These are phyloP conservation scores for Mesoclemmys tuberculata DNA, from an alignment of 2,113 vertebrate species.

Conservation along the genomic window DNA sequence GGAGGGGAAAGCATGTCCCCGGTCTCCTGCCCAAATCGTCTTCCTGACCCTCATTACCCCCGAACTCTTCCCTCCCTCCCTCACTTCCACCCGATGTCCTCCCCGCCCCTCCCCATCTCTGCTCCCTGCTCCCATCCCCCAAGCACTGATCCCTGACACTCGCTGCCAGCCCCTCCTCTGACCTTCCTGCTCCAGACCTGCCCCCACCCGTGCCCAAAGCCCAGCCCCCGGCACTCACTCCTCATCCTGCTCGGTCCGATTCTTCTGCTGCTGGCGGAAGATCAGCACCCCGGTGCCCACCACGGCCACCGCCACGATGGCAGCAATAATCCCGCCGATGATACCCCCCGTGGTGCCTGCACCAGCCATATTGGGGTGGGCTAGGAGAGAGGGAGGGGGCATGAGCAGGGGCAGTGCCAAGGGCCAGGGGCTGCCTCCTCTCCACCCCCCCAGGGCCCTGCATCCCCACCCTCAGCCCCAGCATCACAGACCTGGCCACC, in stretches of 20 bases:
- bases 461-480: background rate
- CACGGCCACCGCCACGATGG: slow-evolving; percentile 82
- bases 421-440: background rate
- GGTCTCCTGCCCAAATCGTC: no score
- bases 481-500: background rate
- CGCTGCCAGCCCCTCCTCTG: no score
- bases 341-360: slow-evolving; percentile 83
- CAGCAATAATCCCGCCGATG: slow-evolving; percentile 86
- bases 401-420: background rate
- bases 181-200: background rate
- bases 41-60: background rate
- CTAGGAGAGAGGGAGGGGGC: background rate
- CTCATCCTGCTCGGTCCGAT: slow-evolving; percentile 68
- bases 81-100: background rate
- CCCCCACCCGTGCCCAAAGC: no score
- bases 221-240: slow-evolving; percentile 77
- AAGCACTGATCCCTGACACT: no score
- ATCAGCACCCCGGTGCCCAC: slow-evolving; percentile 79
- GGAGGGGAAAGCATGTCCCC: background rate
- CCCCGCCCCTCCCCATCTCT: background rate
- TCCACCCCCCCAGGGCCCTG: background rate
- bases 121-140: no score
- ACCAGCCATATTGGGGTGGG: slow-evolving; percentile 73
- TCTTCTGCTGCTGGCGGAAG: slow-evolving; percentile 78
- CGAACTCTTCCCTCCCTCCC: background rate